Evolutionary conservation across 2,888 invertebrate species (phyloP).

Genomic region (Diplazon laetatorius): DNA sequence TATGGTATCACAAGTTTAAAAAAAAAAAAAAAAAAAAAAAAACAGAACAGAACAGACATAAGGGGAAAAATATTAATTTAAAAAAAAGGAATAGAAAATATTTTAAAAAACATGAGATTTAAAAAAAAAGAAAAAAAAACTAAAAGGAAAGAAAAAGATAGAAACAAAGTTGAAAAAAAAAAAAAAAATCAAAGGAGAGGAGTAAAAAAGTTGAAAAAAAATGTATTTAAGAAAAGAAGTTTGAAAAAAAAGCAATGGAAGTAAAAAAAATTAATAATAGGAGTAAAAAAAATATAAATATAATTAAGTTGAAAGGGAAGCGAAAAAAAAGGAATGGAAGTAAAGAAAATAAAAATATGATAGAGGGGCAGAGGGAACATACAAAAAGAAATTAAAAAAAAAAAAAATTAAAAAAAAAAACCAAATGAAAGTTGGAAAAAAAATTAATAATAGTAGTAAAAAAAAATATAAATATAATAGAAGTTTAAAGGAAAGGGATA

Average conservation of each 20-base stretch:
- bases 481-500: conserved; percentile 21
- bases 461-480: conserved; percentile 31
- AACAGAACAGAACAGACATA: too few species aligned
- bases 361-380: conserved; percentile 16
- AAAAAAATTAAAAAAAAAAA: conserved; percentile 26
- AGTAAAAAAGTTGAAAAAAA: too few species aligned
- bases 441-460: conserved; percentile 34
- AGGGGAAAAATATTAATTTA: too few species aligned
- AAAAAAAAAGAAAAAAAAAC: too few species aligned
- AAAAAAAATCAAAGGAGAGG: too few species aligned
- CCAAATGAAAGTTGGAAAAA: conserved; percentile 43
- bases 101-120: too few species aligned
- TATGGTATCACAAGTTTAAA: too few species aligned
- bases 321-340: conserved; percentile 44
- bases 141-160: too few species aligned
- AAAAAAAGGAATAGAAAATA: too few species aligned
- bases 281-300: conserved; percentile 37
- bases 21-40: too few species aligned
- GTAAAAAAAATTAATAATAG: conserved; percentile 37
- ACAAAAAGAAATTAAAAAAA: conserved; percentile 17
- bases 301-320: too few species aligned
- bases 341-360: conserved; percentile 21
- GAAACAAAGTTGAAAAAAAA: too few species aligned
- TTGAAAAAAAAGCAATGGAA: conserved; percentile 43
- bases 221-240: conserved; percentile 18